Evolutionary conservation across 2,888 invertebrate genomes (phyloP), one percentile per base, ranked within the genome.

Genomic region (Hyposoter didymator): DNA sequence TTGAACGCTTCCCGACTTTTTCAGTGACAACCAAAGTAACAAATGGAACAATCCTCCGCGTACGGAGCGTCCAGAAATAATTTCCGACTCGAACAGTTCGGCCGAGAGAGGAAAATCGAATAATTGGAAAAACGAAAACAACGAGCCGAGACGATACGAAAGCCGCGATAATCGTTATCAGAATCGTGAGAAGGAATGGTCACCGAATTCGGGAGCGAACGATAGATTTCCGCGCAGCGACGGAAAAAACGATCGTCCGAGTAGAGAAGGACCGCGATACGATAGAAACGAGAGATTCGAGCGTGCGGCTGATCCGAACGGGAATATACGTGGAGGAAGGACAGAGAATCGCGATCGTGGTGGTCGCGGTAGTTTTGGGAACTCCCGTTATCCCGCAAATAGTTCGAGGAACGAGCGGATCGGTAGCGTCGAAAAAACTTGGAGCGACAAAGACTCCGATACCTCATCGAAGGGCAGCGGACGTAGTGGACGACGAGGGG

Each of bases 381-480:
- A 59, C 35, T 22, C 62, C 6, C 79, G 78, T n/a, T 76, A 62
- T 55, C n/a, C 64, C 32, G 82, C 81, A 3, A 86, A 86, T 43
- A 89, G 85, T 66, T 59, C 83, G 8, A 90, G 88, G 78, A 81
- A 82, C 2, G 90, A 89, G 62, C 82, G 89, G 47, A 88, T 85
- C 14, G 87, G 85, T 59, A 76, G 73, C n/a, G 82, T 81, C 5
- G 92, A 92, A 0, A 92, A 90, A 88, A 80, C 83, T 28, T 88
- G 85, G 82, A 93, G 90, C 19, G 92, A 93, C 52, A 92, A 90
- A 74, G 91, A 92, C 69, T 92, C 92, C 0, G 91, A 91, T 82
- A 89, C 89, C 14, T 92, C 91, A 0, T 90, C 89, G 4, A 89
- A 84, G 81, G 82, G 89, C 39, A 90, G 90, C 52, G 87, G 88